phyloP scores from a whole-genome alignment of 1,140 invertebrate genomes.

The Sitophilus oryzae region DNA sequence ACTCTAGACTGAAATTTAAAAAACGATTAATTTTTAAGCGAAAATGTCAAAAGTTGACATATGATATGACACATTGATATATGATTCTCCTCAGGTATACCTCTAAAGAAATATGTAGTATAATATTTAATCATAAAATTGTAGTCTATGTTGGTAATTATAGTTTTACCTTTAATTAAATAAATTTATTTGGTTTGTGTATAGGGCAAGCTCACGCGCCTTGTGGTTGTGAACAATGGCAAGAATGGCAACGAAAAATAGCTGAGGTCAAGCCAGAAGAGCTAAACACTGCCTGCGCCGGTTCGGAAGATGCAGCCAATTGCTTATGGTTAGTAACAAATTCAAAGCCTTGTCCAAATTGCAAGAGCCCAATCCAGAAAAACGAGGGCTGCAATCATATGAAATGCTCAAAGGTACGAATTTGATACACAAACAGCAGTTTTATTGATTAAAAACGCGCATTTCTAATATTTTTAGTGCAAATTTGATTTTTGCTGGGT shows the following conservation, averaged over 20 bases:
- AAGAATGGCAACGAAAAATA: conserved; percentile 60
- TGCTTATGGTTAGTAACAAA: conserved; percentile 68
- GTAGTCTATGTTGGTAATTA: too few species aligned
- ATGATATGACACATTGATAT: too few species aligned
- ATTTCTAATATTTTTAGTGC: conserved; percentile 47
- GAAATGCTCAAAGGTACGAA: conserved; percentile 64
- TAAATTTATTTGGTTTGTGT: too few species aligned
- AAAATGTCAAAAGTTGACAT: too few species aligned
- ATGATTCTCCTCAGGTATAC: too few species aligned
- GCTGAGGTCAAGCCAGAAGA: conserved; percentile 61
- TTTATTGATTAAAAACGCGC: neutral
- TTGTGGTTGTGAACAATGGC: conserved; percentile 61
- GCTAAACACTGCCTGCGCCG: conserved; percentile 52
- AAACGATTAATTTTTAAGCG: too few species aligned
- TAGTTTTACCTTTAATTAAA: too few species aligned
- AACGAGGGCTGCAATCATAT: conserved; percentile 77
- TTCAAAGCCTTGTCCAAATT: conserved; percentile 69
- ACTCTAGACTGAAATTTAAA: too few species aligned
- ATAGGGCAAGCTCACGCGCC: conserved; percentile 65
- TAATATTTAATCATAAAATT: too few species aligned
- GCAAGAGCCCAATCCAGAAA: conserved; percentile 69
- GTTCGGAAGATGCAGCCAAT: conserved; percentile 64
- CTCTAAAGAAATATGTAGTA: too few species aligned
- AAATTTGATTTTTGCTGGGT: conserved; percentile 76
- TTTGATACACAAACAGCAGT: too few species aligned